Conservation (phyloP, 2,113 vertebrate genomes). For the Corythornis cristatus region DNA sequence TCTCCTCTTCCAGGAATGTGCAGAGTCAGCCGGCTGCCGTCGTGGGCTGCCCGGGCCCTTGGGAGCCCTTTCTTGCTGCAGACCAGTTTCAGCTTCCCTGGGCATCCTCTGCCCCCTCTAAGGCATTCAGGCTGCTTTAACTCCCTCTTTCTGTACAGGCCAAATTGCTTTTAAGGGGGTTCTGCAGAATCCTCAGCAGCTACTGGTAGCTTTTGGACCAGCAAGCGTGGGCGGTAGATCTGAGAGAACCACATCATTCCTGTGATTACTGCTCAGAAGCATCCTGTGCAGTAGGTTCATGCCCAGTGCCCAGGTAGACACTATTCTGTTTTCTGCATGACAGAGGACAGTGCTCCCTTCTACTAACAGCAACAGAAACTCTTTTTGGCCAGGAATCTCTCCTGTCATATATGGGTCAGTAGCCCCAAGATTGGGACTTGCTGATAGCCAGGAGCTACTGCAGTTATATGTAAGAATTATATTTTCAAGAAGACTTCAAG, state of each 20-base stretch:
- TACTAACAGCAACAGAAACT: background rate
- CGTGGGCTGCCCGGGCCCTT: background rate
- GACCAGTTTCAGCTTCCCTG: background rate
- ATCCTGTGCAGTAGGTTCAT: background rate
- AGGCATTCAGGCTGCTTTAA: background rate
- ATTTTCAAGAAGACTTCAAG: background rate
- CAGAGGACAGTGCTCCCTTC: background rate
- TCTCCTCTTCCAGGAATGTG: background rate
- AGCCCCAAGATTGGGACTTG: background rate
- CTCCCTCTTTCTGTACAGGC: background rate
- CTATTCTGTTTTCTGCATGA: background rate
- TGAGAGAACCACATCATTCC: background rate
- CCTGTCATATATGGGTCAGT: background rate
- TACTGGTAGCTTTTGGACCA: background rate
- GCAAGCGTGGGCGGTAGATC: constrained; percentile 4
- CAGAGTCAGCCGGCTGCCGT: background rate
- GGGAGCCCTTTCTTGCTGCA: background rate
- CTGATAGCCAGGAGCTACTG: background rate
- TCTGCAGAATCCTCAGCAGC: background rate
- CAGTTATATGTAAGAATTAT: constrained; percentile 14
- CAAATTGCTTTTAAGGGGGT: background rate
- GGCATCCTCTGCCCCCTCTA: background rate
- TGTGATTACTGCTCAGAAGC: background rate
- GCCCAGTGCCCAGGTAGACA: background rate
- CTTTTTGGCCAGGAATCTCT: background rate